These are phyloP conservation scores for Priocnemis perturbator DNA, from an alignment of 2,888 invertebrate species.

Conservation along the genomic window DNA sequence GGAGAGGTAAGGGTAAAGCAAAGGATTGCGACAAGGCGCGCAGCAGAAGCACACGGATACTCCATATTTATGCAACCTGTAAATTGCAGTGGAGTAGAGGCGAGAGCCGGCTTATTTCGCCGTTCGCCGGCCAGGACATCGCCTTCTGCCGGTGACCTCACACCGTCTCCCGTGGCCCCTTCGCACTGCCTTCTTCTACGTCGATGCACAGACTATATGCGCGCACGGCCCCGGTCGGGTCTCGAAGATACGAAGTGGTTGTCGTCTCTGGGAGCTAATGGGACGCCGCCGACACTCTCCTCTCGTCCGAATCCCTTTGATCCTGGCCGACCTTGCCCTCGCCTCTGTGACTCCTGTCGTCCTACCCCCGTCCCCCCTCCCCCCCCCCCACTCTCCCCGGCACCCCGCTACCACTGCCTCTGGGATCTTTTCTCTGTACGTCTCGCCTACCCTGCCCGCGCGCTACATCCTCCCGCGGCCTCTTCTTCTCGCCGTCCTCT, in stretches of 20 bases:
- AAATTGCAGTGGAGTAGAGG: neutral
- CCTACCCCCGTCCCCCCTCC: slow-evolving; percentile 39
- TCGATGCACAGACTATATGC: slow-evolving; percentile 23
- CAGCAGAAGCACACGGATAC: neutral
- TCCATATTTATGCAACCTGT: slow-evolving; percentile 7
- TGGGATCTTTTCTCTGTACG: slow-evolving; percentile 8
- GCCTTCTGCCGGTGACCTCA: slow-evolving; percentile 7
- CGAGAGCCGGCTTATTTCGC: neutral
- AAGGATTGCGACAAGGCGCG: no score
- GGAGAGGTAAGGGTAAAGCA: no score
- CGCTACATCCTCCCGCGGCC: slow-evolving; percentile 8
- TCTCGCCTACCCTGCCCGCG: neutral
- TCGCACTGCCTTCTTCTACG: slow-evolving; percentile 1
- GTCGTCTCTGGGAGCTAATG: slow-evolving; percentile 70
- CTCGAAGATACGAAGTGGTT: slow-evolving; percentile 61
- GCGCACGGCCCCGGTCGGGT: slow-evolving; percentile 35
- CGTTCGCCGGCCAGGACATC: neutral
- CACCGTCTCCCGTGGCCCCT: neutral
- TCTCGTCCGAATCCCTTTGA: slow-evolving; percentile 64
- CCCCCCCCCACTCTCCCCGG: slow-evolving; percentile 21
- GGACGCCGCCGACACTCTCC: slow-evolving; percentile 63
- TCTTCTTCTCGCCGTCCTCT: slow-evolving; percentile 10
- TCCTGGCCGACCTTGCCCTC: slow-evolving; percentile 69
- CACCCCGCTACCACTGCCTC: slow-evolving; percentile 1
- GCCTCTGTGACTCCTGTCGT: slow-evolving; percentile 60